A percentile compares a stretch with the other conserved stretches of the same genome.
These are phyloP conservation scores for Lepidochitona cinerea DNA, from an alignment of 2,888 invertebrate genomes.

Conservation along the genomic window DNA sequence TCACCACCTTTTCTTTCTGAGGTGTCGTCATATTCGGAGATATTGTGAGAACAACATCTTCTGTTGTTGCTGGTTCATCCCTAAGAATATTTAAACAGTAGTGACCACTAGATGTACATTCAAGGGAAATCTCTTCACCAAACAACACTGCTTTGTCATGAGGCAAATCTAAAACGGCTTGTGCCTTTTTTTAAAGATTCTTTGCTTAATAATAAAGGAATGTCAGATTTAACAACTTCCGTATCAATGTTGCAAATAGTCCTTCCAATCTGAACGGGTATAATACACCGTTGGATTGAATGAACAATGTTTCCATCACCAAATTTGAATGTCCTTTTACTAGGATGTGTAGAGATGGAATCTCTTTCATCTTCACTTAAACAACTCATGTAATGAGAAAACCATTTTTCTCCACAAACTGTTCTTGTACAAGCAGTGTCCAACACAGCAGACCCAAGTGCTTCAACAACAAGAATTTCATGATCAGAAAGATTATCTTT, in stretches of 20 bases:
- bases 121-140: too few species aligned
- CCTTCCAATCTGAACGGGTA: neutral
- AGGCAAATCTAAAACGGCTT: too few species aligned
- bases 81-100: too few species aligned
- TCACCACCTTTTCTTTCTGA: too few species aligned
- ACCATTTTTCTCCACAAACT: neutral
- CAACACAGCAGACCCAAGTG: neutral
- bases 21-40: too few species aligned
- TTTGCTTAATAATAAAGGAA: neutral
- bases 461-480: neutral
- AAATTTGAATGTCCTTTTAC: neutral
- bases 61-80: too few species aligned
- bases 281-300: too few species aligned
- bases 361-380: neutral
- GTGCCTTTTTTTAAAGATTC: neutral
- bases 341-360: neutral
- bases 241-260: neutral
- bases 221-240: neutral
- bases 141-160: too few species aligned
- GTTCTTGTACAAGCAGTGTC: conserved; percentile 6
- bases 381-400: neutral
- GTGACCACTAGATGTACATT: too few species aligned
- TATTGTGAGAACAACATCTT: too few species aligned
- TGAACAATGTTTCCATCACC: neutral
- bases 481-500: neutral